Evolutionary conservation across 2,888 invertebrate genomes (phyloP).

Genomic region (Cyrtodaria siliqua): DNA sequence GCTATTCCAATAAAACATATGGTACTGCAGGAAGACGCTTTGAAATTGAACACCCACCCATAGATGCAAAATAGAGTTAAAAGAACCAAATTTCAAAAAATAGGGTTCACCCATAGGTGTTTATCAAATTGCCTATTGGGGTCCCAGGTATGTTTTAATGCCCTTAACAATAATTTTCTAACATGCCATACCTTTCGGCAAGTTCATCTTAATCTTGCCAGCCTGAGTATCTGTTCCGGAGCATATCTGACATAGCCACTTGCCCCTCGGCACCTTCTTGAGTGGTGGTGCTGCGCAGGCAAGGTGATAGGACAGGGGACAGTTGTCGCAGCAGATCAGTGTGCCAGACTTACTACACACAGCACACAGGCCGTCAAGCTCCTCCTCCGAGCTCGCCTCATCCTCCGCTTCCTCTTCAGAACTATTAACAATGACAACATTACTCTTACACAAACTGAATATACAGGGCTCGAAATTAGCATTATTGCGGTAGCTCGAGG

Average conservation of each 20-base stretch:
- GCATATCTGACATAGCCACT: constrained; percentile 81
- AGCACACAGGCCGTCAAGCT: constrained; percentile 73
- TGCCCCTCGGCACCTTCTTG: constrained; percentile 79
- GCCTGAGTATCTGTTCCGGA: constrained; percentile 68
- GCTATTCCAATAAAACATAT: no score
- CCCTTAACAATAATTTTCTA: background rate
- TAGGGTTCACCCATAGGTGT: no score
- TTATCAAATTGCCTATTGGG: no score
- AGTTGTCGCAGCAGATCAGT: constrained; percentile 79
- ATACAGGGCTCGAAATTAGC: no score
- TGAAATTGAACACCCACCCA: no score
- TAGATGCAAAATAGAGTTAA: no score
- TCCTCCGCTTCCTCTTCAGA: constrained; percentile 61
- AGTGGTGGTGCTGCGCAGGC: constrained; percentile 77
- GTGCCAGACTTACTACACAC: constrained; percentile 77
- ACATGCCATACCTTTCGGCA: constrained; percentile 55
- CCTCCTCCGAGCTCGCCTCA: constrained; percentile 67
- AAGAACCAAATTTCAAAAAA: no score
- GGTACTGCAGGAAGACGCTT: no score
- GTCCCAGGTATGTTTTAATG: no score
- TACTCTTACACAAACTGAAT: no score
- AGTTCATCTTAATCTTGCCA: constrained; percentile 71
- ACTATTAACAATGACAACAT: no score
- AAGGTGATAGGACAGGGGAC: constrained; percentile 79
- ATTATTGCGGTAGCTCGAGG: no score